phyloP scores from a whole-genome alignment of 37 sponge, comb jelly and placozoan species.

The Aphrocallistes beatrix region DNA sequence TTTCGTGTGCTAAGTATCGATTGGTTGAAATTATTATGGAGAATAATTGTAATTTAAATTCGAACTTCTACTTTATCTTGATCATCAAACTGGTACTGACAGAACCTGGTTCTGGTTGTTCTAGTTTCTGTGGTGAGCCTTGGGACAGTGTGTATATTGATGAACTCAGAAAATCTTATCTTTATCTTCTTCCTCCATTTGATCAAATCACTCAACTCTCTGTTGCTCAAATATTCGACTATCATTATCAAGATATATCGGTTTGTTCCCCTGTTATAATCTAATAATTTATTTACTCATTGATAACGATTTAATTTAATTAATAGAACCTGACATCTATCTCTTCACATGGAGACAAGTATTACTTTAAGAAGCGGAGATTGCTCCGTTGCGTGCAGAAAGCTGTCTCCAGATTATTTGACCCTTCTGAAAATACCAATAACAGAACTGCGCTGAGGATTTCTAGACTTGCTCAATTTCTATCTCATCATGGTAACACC shows the following conservation, averaged over 20 bases:
- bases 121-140: background rate
- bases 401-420: background rate
- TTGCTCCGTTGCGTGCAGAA: background rate
- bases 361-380: background rate
- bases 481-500: background rate
- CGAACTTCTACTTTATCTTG: background rate
- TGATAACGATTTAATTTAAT: too few species aligned
- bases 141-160: conserved; percentile 7
- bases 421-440: background rate
- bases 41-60: background rate
- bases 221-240: background rate
- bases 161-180: background rate
- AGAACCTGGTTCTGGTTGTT: background rate
- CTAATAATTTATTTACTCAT: background rate
- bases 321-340: background rate
- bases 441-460: background rate
- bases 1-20: background rate
- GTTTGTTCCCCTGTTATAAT: background rate
- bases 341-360: background rate
- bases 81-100: background rate
- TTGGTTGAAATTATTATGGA: background rate
- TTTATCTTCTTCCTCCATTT: background rate
- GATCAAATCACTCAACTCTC: background rate
- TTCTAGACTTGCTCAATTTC: background rate
- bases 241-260: background rate